Conservation (phyloP, 2,888 invertebrate genomes). For the Lobophora halterata region DNA sequence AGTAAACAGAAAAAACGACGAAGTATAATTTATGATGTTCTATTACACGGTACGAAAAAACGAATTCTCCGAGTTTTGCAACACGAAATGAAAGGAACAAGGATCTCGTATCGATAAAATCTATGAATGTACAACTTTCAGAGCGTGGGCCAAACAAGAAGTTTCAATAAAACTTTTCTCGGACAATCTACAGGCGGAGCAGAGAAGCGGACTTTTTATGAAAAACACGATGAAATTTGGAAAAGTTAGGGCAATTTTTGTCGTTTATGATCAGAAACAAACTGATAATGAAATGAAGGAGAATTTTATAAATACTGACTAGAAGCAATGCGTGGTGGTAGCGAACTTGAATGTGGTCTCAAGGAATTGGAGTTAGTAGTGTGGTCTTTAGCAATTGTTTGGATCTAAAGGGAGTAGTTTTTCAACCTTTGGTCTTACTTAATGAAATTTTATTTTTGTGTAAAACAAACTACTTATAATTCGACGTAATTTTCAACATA, state of each 20-base stretch:
- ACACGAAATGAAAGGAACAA: slow-evolving; percentile 5
- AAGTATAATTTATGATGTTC: too few relatives aligned
- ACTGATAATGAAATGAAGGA: slow-evolving; percentile 18
- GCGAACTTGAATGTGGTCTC: slow-evolving; percentile 49
- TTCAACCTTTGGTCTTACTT: too few relatives aligned
- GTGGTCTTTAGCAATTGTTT: slow-evolving; percentile 43
- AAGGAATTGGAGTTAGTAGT: too few relatives aligned
- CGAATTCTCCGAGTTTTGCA: slow-evolving; percentile 1
- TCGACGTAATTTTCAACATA: too few relatives aligned
- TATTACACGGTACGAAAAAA: too few relatives aligned
- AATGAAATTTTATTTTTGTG: too few relatives aligned
- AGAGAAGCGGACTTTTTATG: slow-evolving; percentile 41
- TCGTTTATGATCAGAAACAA: slow-evolving; percentile 32
- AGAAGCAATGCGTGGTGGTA: slow-evolving; percentile 39
- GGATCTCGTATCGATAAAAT: slow-evolving; percentile 13
- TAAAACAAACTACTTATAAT: too few relatives aligned
- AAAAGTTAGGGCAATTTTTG: slow-evolving; percentile 48
- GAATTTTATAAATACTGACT: slow-evolving; percentile 26
- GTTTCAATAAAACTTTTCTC: slow-evolving; percentile 42
- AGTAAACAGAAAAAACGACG: too few relatives aligned
- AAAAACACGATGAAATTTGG: slow-evolving; percentile 47
- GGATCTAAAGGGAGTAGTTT: slow-evolving; percentile 47
- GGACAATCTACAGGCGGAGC: slow-evolving; percentile 44
- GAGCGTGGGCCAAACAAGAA: slow-evolving; percentile 41
- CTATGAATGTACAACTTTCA: slow-evolving; percentile 29